Percentiles rank a stretch among this genome's conserved stretches.
phyloP scores from a whole-genome alignment of 2,113 vertebrate genomes.

The Chloropsis hardwickii region DNA sequence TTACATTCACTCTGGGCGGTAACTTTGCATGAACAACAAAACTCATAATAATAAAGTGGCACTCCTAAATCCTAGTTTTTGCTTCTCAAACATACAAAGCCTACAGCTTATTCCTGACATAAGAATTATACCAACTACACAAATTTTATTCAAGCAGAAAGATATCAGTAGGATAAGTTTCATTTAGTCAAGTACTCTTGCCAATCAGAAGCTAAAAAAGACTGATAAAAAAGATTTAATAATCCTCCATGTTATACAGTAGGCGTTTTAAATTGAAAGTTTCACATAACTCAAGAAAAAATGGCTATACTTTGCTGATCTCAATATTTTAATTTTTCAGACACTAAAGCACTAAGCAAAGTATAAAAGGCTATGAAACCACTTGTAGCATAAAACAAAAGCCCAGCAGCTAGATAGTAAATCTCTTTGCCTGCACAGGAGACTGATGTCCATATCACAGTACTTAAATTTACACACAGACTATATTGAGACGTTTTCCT shows the following conservation, averaged over 20 bases:
- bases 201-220: not conserved
- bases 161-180: not conserved
- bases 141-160: not conserved
- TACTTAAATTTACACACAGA: not conserved
- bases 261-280: not conserved
- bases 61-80: not conserved
- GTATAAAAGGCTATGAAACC: not conserved
- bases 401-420: rapidly evolving
- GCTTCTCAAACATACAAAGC: not conserved
- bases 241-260: not conserved
- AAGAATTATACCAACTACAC: not conserved
- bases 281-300: not conserved
- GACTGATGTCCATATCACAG: not conserved
- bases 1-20: not conserved
- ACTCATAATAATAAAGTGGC: not conserved
- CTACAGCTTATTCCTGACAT: not conserved
- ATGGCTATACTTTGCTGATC: not conserved
- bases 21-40: not conserved
- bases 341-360: not conserved
- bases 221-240: not conserved
- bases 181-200: not conserved
- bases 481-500: not conserved
- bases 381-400: not conserved
- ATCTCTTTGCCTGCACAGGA: not conserved
- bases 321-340: not conserved